These are phyloP conservation scores for Podarcis lilfordi DNA, from an alignment of 2,797 vertebrate genomes.

Conservation along the genomic window DNA sequence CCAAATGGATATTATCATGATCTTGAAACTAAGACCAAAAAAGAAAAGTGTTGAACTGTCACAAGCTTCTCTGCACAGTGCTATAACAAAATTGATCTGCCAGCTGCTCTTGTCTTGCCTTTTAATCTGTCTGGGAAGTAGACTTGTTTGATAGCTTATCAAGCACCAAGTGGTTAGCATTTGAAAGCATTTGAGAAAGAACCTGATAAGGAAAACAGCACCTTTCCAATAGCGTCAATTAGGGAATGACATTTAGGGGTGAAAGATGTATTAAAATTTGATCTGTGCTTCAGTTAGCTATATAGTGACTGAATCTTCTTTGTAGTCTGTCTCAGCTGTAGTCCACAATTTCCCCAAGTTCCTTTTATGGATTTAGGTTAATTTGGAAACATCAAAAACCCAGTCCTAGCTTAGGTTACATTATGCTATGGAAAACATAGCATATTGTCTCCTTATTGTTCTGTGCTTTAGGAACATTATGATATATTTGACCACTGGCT, in stretches of 20 bases:
- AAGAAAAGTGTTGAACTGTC: neutral
- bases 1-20: neutral
- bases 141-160: slow-evolving; percentile 6
- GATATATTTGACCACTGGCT: slow-evolving; percentile 29
- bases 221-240: slow-evolving; percentile 26
- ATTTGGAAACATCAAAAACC: slow-evolving; percentile 18
- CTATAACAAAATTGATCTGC: slow-evolving; percentile 5
- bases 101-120: neutral
- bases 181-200: neutral
- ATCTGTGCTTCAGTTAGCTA: slow-evolving; percentile 41
- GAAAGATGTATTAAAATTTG: slow-evolving; percentile 48
- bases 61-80: neutral
- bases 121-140: slow-evolving; percentile 17
- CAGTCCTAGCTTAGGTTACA: neutral
- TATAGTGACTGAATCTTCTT: slow-evolving; percentile 30
- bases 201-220: neutral
- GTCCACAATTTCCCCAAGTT: neutral
- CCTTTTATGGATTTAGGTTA: neutral
- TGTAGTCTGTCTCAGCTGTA: neutral
- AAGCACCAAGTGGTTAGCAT: neutral
- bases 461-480: slow-evolving; percentile 6
- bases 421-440: neutral
- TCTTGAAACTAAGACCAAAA: neutral
- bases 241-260: slow-evolving; percentile 53
- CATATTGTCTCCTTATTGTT: slow-evolving; percentile 36